Base-by-base conservation (phyloP, 2,113 vertebrate genomes). In the Neodontobutis hainanensis region DNA sequence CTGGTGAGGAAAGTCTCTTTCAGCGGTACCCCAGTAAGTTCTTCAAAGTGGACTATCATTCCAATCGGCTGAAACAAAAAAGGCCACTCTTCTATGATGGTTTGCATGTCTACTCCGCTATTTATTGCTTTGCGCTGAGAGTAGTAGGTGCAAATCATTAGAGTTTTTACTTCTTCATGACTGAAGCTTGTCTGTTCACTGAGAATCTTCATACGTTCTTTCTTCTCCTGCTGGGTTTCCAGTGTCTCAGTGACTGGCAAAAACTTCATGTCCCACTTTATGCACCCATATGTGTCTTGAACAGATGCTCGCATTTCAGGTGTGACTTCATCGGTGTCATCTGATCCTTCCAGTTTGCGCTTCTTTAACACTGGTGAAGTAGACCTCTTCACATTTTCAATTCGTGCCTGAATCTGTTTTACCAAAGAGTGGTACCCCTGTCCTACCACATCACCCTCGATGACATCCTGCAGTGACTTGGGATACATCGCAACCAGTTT, bases 381-480 rank as follows among this genome's bases (percentile, higher is more conserved):
- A 40, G 61, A 51, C 38, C 52, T 9, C 11, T 69, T 78, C 4
- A 48, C n/a, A 69, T 86, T 83, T 57, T 83, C 68, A 5, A 76
- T 47, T 38, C 64, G 4, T 1, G 38, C 27, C 42, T 83, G 73
- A 9, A 83, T 16, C 60, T 81, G 68, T 14, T 83, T 81, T 7
- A 76, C 71, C 16, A 84, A 34, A 27, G 78, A 78, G 56, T 81
- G 77, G 66, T 79, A 84, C 58, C 68, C 72, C 38, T 16, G 14
- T 58, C 82, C 82, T 4, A 87, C 19, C 5, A 83, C 58, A 64
- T 81, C 72, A 35, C 76, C 80, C 46, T 68, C 85, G 5, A 78
- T 87, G 2, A 84, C 51, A 77, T 82, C 81, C 62, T 77, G 62
- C 3, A 86, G 59, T n/a, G 73, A 84, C 32, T 56, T 1, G 5